Evolutionary conservation across 1,140 invertebrate genomes (phyloP), one percentile per base, ranked within the genome.

Genomic region (Psix sp.): DNA sequence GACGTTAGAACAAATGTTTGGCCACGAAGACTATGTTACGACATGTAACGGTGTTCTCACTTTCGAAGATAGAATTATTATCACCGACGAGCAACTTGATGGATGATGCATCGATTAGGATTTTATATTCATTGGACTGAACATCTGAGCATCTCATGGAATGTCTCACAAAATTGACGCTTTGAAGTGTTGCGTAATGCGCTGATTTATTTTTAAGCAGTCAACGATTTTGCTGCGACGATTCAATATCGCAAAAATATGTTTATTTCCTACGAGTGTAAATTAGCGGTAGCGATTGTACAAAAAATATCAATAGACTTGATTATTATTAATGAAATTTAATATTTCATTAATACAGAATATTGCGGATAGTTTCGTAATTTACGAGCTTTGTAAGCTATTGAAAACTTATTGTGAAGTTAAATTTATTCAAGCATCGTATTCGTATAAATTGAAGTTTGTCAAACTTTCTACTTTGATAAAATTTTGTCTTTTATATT

Each of bases 401-500:
- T 62, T 56, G 45, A 65, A 65, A 65, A 65, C 43, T 72, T 72
- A 72, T 65, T 65, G 68, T 52, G 26, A 72, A 72, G 57, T 71
- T 70, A 57, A 31, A 63, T 57, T 63, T 21, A 36, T 13, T 3
- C 42, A 11, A 62, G 43, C 31, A 57, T 63, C 59, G 57, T 65
- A 72, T 59, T 65, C 38, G 45, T 42, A 45, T 59, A 65, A 40
- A 36, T 57, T 63, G 14, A 52, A 72, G 45, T 59, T 65, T 65
- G 45, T 40, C 36, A 16, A 29, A 29, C 7, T 7, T 29, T 29
- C 26, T 29, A 29, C 7, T 29, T n/a, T n/a, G n/a, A n/a, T n/a
- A n/a, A n/a, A n/a, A n/a, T n/a, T n/a, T n/a, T n/a, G n/a, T n/a
- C n/a, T n/a, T n/a, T n/a, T n/a, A n/a, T n/a, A n/a, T n/a, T n/a